Percentiles rank a stretch among this genome's conserved stretches.
Evolutionary conservation across 30 jellyfish, hydroid and myxozoan genomes (phyloP).

Genomic region (Pseudorhiza aurosa): DNA sequence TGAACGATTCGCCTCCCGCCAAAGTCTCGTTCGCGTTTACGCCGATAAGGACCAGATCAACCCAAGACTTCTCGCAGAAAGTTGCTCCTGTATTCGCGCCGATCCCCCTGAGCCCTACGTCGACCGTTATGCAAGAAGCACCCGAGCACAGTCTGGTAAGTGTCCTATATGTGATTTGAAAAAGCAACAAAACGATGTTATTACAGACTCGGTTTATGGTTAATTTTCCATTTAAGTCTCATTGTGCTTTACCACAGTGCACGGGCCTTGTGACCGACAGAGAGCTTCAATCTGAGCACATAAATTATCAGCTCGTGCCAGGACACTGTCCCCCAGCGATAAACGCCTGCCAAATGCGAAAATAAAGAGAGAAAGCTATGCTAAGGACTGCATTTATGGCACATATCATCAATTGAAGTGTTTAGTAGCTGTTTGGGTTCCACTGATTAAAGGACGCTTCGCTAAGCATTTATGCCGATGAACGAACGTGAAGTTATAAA

Average conservation of each 20-base stretch:
- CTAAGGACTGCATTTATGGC: no score
- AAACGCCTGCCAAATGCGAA: no score
- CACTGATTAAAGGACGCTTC: no score
- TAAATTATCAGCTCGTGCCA: no score
- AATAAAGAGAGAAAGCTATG: no score
- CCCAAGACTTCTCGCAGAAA: slow-evolving; percentile 58
- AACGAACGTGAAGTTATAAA: no score
- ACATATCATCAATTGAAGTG: no score
- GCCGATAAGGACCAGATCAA: slow-evolving; percentile 42
- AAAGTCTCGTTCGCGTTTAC: slow-evolving; percentile 63
- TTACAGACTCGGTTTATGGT: background rate
- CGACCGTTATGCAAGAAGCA: slow-evolving; percentile 7
- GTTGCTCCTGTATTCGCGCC: slow-evolving; percentile 51
- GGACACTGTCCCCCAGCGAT: no score
- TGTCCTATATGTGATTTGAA: background rate
- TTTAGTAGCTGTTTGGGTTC: no score
- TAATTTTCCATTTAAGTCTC: background rate
- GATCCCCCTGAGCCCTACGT: slow-evolving; percentile 50
- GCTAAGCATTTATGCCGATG: no score
- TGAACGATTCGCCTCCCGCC: slow-evolving; percentile 10
- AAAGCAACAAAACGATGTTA: background rate
- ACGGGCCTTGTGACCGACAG: no score
- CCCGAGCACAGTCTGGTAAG: background rate
- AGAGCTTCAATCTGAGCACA: no score
- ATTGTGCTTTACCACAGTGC: background rate